Percentiles rank a stretch among this genome's conserved stretches.
Evolutionary conservation across 1,140 invertebrate species (phyloP).

Genomic region (Lethrus apterus): DNA sequence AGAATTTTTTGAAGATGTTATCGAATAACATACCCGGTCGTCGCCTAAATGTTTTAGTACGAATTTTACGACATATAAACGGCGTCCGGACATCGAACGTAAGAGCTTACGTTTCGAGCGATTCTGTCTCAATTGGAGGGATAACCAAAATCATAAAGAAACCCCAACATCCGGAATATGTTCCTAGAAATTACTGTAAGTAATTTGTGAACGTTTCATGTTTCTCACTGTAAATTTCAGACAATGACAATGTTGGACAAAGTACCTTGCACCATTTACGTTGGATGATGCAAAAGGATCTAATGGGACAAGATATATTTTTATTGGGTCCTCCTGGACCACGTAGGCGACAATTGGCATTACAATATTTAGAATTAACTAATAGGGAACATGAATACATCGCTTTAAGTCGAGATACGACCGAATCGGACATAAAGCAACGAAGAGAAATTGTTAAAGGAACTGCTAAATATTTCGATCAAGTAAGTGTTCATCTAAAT

Average conservation of each 20-base stretch:
- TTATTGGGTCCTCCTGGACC: slow-evolving; percentile 85
- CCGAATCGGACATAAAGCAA: slow-evolving; percentile 94
- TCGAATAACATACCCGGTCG: slow-evolving; percentile 11
- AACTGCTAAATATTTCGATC: slow-evolving; percentile 88
- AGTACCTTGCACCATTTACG: slow-evolving; percentile 71
- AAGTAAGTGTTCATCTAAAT: slow-evolving; percentile 48
- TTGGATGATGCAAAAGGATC: slow-evolving; percentile 95
- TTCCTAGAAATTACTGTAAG: slow-evolving; percentile 80
- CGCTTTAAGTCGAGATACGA: slow-evolving; percentile 88
- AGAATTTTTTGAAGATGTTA: slow-evolving; percentile 20
- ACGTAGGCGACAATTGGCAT: slow-evolving; percentile 61
- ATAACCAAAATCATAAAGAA: slow-evolving; percentile 57
- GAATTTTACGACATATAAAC: slow-evolving; percentile 21
- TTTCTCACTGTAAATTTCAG: slow-evolving; percentile 17
- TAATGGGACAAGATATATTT: slow-evolving; percentile 91
- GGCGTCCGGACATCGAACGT: slow-evolving; percentile 25
- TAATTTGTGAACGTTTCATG: slow-evolving; percentile 25
- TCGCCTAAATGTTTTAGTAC: slow-evolving; percentile 21
- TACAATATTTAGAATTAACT: slow-evolving; percentile 84
- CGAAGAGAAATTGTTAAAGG: slow-evolving; percentile 82
- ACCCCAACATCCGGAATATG: slow-evolving; percentile 66
- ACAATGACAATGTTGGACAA: slow-evolving; percentile 48
- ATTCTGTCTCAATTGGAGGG: slow-evolving; percentile 66
- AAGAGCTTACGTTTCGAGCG: slow-evolving; percentile 43
- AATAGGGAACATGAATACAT: slow-evolving; percentile 89